phyloP scores from a whole-genome alignment of 2,113 vertebrate species.

The Rhynchomys soricoides region DNA sequence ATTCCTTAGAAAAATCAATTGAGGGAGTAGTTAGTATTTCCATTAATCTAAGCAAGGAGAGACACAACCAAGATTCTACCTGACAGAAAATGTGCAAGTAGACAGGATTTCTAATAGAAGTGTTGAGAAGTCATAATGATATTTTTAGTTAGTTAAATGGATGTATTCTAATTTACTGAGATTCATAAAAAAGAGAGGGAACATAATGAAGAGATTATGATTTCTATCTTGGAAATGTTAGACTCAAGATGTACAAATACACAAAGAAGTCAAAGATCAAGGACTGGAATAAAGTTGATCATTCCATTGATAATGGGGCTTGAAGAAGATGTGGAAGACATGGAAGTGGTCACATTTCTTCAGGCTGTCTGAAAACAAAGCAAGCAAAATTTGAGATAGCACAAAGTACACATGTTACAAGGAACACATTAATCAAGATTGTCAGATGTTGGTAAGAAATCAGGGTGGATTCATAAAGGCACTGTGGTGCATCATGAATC shows the following conservation, averaged over 20 bases:
- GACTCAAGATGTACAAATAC: not conserved
- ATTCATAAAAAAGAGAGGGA: not conserved
- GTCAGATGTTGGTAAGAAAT: not conserved
- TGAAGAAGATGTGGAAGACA: not conserved
- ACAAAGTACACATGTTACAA: not conserved
- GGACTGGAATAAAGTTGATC: not conserved
- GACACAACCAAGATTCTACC: not conserved
- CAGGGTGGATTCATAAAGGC: not conserved
- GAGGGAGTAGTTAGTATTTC: not conserved
- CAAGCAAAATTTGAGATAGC: not conserved
- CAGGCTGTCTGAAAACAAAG: not conserved
- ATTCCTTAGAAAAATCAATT: not conserved
- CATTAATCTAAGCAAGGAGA: conserved; percentile 30
- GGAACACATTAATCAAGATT: not conserved
- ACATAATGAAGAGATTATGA: not conserved
- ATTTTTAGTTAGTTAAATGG: not conserved
- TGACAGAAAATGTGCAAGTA: not conserved
- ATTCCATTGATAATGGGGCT: not conserved
- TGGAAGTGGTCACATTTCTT: not conserved
- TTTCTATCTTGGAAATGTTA: not conserved
- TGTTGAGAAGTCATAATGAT: not conserved
- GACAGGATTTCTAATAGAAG: not conserved
- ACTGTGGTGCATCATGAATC: not conserved
- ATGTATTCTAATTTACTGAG: not conserved
- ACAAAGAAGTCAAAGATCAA: not conserved